phyloP scores from a whole-genome alignment of 2,797 vertebrate species.

The Kryptopterus vitreolus region DNA sequence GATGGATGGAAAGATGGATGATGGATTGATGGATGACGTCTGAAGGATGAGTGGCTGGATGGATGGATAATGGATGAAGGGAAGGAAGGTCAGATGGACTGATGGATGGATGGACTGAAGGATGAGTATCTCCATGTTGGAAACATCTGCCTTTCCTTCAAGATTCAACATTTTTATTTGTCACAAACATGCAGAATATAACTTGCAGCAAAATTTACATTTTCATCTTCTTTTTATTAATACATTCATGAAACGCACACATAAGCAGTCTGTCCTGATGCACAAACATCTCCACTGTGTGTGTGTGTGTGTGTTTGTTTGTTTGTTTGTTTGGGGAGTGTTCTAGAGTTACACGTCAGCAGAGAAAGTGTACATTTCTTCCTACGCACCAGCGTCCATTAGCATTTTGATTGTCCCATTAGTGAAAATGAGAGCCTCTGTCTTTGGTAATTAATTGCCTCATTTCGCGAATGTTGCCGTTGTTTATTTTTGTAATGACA shows the following conservation, averaged over 20 bases:
- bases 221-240: neutral
- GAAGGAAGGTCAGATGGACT: no score
- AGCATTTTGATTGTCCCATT: constrained; percentile 70
- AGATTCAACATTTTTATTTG: no score
- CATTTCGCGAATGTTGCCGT: constrained; percentile 70
- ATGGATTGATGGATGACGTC: no score
- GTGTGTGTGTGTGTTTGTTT: neutral
- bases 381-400: constrained; percentile 9
- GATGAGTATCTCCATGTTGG: neutral
- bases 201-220: no score
- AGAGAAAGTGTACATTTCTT: constrained; percentile 12
- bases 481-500: constrained; percentile 68
- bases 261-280: neutral
- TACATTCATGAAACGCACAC: neutral
- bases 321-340: neutral
- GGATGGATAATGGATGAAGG: no score
- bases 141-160: neutral
- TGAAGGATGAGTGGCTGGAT: no score
- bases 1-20: no score
- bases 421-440: constrained; percentile 70
- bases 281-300: neutral
- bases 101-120: no score
- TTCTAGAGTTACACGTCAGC: neutral
- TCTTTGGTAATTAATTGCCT: constrained; percentile 76
- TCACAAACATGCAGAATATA: no score